A percentile compares a stretch with the other conserved stretches of the same genome.
phyloP scores from a whole-genome alignment of 2,888 invertebrate genomes.

The Julus scandinavius region DNA sequence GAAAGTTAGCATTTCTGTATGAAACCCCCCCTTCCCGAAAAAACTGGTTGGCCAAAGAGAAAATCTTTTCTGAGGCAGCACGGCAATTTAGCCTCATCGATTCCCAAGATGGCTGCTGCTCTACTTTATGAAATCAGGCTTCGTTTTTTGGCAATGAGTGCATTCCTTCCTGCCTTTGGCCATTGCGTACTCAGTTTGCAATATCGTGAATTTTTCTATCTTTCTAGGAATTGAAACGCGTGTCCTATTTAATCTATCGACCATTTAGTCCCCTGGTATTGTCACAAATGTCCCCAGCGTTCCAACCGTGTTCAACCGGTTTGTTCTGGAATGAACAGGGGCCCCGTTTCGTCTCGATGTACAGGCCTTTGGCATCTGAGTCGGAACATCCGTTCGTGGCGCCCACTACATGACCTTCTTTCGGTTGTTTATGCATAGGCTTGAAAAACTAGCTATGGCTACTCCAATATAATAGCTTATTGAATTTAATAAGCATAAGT shows the following conservation, averaged over 20 bases:
- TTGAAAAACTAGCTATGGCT: no score
- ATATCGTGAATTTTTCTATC: background rate
- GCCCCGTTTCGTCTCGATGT: background rate
- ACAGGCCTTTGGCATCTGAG: background rate
- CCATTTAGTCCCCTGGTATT: background rate
- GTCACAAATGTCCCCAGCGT: background rate
- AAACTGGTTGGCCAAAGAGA: background rate
- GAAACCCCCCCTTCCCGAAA: no score
- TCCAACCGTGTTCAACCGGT: background rate
- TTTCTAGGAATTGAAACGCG: background rate
- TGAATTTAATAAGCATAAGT: no score
- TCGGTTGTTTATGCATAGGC: no score
- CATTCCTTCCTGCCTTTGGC: background rate
- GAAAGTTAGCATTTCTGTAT: no score
- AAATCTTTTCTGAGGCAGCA: background rate
- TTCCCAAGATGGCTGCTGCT: conserved; percentile 20
- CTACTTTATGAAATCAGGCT: background rate
- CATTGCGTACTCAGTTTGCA: background rate
- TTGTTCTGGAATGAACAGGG: background rate
- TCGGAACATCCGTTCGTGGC: background rate
- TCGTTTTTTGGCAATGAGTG: background rate
- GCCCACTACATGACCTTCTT: background rate
- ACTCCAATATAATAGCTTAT: no score
- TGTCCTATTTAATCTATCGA: background rate
- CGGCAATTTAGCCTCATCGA: background rate